Percentiles rank a stretch among this genome's conserved stretches.
Conservation (phyloP, 2,113 vertebrate genomes). For the Tenrec ecaudatus region DNA sequence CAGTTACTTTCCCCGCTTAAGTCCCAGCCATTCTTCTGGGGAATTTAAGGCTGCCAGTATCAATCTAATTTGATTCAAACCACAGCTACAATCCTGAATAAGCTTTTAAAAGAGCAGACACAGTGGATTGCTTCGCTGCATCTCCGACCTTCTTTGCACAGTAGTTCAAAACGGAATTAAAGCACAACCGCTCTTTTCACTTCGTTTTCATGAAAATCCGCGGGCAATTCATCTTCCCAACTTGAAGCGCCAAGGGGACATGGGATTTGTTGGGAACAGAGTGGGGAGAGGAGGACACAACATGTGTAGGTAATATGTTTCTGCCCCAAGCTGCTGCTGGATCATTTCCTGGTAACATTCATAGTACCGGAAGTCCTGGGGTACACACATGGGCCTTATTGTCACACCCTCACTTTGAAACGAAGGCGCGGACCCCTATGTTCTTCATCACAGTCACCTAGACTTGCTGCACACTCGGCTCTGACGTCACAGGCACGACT, state of each 20-base stretch:
- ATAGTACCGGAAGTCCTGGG: neutral
- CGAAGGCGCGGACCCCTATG: neutral
- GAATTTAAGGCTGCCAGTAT: slow-evolving; percentile 32
- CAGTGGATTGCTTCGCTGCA: neutral
- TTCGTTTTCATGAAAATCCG: neutral
- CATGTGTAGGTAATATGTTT: neutral
- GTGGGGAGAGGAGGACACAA: neutral
- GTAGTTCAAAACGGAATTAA: neutral
- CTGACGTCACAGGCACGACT: neutral
- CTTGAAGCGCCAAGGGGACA: neutral
- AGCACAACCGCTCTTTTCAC: neutral
- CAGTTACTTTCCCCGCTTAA: slow-evolving; percentile 21
- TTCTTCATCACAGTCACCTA: neutral
- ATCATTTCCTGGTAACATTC: neutral
- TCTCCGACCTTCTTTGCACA: neutral
- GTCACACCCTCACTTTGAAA: neutral
- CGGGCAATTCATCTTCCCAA: neutral
- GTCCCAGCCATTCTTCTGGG: neutral
- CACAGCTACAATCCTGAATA: slow-evolving; percentile 18
- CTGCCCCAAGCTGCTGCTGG: neutral
- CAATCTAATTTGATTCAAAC: slow-evolving; percentile 35
- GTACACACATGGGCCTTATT: neutral
- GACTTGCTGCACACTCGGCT: neutral
- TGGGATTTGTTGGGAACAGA: neutral
- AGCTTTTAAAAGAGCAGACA: neutral